These are phyloP conservation scores for Archips xylosteana DNA, from an alignment of 2,888 invertebrate species.

Conservation along the genomic window DNA sequence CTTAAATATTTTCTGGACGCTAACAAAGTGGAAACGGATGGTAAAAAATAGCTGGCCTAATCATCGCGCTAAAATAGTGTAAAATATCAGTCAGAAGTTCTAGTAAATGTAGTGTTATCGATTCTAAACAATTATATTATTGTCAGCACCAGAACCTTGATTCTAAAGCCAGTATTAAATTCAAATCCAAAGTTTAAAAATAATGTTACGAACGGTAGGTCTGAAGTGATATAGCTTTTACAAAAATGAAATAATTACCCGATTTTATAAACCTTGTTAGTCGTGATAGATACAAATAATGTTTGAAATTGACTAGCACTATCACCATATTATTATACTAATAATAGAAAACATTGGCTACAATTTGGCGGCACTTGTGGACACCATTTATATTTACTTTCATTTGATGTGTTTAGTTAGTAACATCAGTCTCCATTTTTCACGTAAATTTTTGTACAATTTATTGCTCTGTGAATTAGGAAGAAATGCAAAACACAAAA, in stretches of 20 bases:
- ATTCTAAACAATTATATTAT: background rate
- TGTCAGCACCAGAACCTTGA: no score
- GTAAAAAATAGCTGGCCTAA: background rate
- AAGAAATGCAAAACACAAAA: no score
- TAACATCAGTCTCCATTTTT: no score
- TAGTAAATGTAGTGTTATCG: background rate
- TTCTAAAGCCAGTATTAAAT: no score
- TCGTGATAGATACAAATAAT: background rate
- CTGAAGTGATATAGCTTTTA: background rate
- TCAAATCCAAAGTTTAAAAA: background rate
- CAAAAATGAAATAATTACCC: background rate
- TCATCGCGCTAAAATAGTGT: background rate
- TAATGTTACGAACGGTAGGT: background rate
- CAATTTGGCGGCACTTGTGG: background rate
- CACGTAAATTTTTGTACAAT: no score
- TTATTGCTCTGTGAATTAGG: no score
- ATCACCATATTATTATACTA: background rate
- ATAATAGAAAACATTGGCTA: background rate
- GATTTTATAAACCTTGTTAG: background rate
- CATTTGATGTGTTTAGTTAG: background rate
- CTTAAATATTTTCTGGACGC: background rate
- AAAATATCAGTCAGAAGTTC: background rate
- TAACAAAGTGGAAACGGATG: background rate
- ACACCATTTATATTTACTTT: background rate
- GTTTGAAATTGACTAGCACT: background rate